Evolutionary conservation across 2,888 invertebrate species (phyloP).

Genomic region (Agonopterix alstromeriana): DNA sequence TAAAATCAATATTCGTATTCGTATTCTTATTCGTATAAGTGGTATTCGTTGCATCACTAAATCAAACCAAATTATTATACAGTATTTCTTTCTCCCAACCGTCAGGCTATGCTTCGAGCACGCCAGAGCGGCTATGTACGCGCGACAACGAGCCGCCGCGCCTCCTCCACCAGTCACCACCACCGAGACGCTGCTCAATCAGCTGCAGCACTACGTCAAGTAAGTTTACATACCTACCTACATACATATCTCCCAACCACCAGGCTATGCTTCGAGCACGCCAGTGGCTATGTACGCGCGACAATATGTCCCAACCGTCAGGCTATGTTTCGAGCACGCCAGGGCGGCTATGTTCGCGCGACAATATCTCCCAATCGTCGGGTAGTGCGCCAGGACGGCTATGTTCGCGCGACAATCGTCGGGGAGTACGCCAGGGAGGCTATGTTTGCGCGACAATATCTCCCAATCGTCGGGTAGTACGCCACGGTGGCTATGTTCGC

Average conservation of each 20-base stretch:
- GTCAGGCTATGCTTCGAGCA: constrained; percentile 80
- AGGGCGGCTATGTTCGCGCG: constrained; percentile 60
- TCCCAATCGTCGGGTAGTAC: too few species aligned
- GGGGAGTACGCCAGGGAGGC: too few species aligned
- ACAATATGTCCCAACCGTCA: constrained; percentile 22
- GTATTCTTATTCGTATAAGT: too few species aligned
- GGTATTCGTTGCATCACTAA: too few species aligned
- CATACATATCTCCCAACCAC: too few species aligned
- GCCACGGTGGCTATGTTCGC: too few species aligned
- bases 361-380: constrained; percentile 22
- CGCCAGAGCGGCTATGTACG: constrained; percentile 72
- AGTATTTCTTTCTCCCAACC: too few species aligned
- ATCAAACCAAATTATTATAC: too few species aligned
- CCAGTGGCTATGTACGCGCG: constrained; percentile 61
- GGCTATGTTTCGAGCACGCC: constrained; percentile 80
- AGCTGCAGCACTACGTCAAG: constrained; percentile 80
- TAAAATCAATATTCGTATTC: too few species aligned
- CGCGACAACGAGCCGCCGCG: constrained; percentile 75
- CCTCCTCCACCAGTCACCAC: constrained; percentile 78
- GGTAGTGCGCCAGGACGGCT: constrained; percentile 79
- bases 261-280: constrained; percentile 81
- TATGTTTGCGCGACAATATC: too few species aligned
- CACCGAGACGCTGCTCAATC: constrained; percentile 78
- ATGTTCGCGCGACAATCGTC: too few species aligned
- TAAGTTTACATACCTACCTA: constrained; percentile 11